Evolutionary conservation across 2,113 vertebrate species (phyloP), one percentile per base, ranked within the genome.

Genomic region (Uropsilus gracilis): DNA sequence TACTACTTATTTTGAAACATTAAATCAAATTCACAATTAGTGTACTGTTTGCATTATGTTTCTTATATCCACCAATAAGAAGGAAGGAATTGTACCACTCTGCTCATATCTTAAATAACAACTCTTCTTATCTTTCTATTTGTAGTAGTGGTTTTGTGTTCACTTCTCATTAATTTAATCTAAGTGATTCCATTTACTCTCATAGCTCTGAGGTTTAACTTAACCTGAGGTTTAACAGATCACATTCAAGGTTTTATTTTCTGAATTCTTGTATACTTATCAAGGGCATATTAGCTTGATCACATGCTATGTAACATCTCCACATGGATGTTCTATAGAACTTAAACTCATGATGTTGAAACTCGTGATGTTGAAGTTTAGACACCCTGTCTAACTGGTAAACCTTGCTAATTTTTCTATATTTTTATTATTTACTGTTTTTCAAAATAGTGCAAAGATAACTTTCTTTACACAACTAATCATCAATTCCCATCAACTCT

Each of bases 11-110:
- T 84, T 76, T 39, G 46, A n/a, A 17, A 17, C 37, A 85, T 28
- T 72, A 63, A 55, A 16, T 91, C 87, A 87, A 80, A 89, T 87
- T 86, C 61, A 82, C 30, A 94, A 88, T 84, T 93, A 85, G 8
- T 28, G 12, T 80, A 44, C 86, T 94, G 83, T 86, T 87, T 76
- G 34, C 78, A 86, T 95, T 93, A 44, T 55, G 66, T 91, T 91
- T 88, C 66, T 57, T 75, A 53, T 55, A 46, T 68, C 26, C 18
- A 71, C 22, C 30, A 92, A 66, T 12, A 72, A 92, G 39, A 90
- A 77, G 20, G 13, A 53, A 72, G 32, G 17, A 66, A 66, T 55
- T 77, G 9, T 37, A 14, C 75, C 71, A 10, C 1, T 73, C 16
- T 78, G 28, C 22, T 89, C 64, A 72, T 39, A 85, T 34, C 16